Percentiles rank a stretch among this genome's conserved stretches.
Conservation (phyloP, 2,797 vertebrate genomes). For the Gymnothorax javanicus region DNA sequence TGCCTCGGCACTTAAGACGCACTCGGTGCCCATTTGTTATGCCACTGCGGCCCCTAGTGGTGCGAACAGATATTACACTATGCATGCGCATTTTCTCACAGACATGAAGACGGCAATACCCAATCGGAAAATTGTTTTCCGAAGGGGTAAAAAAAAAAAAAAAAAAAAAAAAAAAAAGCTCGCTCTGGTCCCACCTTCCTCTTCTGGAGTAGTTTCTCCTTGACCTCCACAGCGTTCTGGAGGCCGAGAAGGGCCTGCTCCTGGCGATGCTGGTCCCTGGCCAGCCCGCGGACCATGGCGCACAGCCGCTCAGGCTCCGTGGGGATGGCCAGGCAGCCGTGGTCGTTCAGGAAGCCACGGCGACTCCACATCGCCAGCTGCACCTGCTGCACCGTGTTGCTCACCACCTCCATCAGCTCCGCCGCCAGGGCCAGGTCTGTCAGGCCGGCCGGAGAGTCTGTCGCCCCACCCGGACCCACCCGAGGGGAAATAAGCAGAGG, state of each 20-base stretch:
- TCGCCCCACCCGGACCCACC: neutral
- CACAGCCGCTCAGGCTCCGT: constrained; percentile 43
- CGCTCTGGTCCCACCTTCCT: constrained; percentile 38
- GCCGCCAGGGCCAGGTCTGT: constrained; percentile 44
- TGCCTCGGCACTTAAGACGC: no score
- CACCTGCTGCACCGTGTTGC: constrained; percentile 21
- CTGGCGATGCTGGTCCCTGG: constrained; percentile 41
- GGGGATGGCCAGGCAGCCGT: constrained; percentile 50
- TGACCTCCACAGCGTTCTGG: constrained; percentile 33
- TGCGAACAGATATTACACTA: no score
- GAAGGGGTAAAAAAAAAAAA: no score
- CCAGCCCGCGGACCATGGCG: constrained; percentile 40
- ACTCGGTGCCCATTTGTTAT: no score
- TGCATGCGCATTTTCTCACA: no score
- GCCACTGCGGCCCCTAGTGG: no score
- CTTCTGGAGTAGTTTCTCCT: constrained; percentile 35
- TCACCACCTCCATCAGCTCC: constrained; percentile 46
- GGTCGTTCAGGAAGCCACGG: constrained; percentile 48
- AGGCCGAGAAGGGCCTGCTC: constrained; percentile 35
- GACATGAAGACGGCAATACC: no score
- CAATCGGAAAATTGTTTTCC: no score
- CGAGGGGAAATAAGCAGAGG: neutral
- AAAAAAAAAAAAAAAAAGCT: no score
- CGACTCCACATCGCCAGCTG: constrained; percentile 24
- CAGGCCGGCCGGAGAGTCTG: constrained; percentile 33